These are phyloP conservation scores for Montifringilla adamsi DNA, from an alignment of 2,113 vertebrate genomes.

Conservation along the genomic window DNA sequence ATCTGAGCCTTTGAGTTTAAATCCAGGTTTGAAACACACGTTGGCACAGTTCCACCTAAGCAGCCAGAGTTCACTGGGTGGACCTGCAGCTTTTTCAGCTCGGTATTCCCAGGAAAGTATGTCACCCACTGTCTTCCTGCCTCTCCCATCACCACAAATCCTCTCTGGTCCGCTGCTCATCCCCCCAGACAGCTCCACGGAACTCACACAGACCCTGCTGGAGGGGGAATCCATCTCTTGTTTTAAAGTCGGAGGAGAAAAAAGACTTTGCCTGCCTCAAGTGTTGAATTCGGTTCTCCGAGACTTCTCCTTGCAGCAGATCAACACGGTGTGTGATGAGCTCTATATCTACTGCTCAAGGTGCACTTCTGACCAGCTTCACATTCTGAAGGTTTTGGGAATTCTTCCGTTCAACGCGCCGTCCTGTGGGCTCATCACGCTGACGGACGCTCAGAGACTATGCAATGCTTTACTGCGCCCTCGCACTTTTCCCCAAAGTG, in stretches of 20 bases:
- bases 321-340: slow-evolving; percentile 95
- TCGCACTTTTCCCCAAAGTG: slow-evolving; percentile 80
- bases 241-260: slow-evolving; percentile 96
- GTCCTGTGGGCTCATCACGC: slow-evolving; percentile 93
- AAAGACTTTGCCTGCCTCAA: slow-evolving; percentile 94
- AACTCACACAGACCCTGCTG: slow-evolving; percentile 91
- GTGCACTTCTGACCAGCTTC: slow-evolving; percentile 93
- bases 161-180: slow-evolving; percentile 92
- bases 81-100: slow-evolving; percentile 94
- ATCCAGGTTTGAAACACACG: slow-evolving; percentile 95
- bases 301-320: slow-evolving; percentile 96
- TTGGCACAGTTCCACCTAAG: slow-evolving; percentile 96
- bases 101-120: slow-evolving; percentile 87
- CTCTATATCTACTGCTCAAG: slow-evolving; percentile 96
- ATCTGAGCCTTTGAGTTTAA: slow-evolving; percentile 87
- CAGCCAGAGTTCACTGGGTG: slow-evolving; percentile 95
- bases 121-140: slow-evolving; percentile 81
- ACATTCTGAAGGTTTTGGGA: slow-evolving; percentile 95
- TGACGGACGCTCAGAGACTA: slow-evolving; percentile 94
- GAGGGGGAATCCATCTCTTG: slow-evolving; percentile 97
- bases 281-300: slow-evolving; percentile 96
- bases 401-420: slow-evolving; percentile 96
- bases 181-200: slow-evolving; percentile 94
- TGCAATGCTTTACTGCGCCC: slow-evolving; percentile 93
- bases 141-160: slow-evolving; percentile 88